phyloP scores from a whole-genome alignment of 2,113 vertebrate genomes.

The Nycticryphes semicollaris region DNA sequence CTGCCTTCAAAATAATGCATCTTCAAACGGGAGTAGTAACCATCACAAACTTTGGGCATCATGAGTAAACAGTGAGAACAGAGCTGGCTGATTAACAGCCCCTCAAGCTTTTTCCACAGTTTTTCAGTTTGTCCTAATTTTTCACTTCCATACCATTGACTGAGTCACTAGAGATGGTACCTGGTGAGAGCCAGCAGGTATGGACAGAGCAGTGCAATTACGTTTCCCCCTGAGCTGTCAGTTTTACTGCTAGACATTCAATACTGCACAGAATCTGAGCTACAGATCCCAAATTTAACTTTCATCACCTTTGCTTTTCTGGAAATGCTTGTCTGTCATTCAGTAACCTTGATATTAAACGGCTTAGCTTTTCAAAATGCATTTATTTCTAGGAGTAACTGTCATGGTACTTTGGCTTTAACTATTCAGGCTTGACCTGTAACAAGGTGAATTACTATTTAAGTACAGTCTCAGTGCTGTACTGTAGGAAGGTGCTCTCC shows the following conservation, averaged over 20 bases:
- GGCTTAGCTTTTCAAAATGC: neutral
- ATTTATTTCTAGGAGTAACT: neutral
- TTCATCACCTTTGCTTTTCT: neutral
- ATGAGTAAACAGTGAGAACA: neutral
- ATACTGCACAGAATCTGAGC: neutral
- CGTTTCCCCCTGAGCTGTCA: neutral
- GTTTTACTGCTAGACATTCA: neutral
- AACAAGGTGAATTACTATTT: neutral
- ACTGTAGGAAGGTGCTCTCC: neutral
- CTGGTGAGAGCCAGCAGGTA: neutral
- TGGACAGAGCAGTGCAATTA: constrained; percentile 11
- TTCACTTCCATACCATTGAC: neutral
- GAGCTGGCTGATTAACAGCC: neutral
- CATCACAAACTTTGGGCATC: neutral
- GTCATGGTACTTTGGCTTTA: neutral
- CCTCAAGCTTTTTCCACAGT: neutral
- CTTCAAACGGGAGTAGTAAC: neutral
- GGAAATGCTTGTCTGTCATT: neutral
- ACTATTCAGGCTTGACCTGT: neutral
- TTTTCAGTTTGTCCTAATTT: constrained; percentile 39
- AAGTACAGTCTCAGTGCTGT: neutral
- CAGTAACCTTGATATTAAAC: constrained; percentile 12
- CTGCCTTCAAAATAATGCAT: neutral
- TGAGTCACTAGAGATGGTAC: neutral
- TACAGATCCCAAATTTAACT: neutral